These are phyloP conservation scores for Papilio polyxenes DNA, from an alignment of 1,140 invertebrate genomes.

Conservation along the genomic window DNA sequence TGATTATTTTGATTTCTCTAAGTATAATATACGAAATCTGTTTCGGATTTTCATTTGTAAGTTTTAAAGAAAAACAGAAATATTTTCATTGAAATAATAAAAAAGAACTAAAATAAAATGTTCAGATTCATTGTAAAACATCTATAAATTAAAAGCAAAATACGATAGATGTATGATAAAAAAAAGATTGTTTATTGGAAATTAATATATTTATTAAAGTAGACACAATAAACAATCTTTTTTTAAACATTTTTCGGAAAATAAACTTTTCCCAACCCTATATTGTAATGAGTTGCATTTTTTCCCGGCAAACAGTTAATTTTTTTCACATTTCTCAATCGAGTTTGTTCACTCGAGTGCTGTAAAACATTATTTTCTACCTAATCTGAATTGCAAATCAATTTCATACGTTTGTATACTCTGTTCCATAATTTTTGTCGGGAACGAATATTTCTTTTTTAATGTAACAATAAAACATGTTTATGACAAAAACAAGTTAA, in stretches of 20 bases:
- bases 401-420: conserved; percentile 27
- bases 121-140: too few species aligned
- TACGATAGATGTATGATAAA: too few species aligned
- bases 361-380: conserved; percentile 47
- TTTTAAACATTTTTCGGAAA: neutral
- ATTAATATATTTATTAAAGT: too few species aligned
- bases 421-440: neutral
- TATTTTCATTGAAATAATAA: too few species aligned
- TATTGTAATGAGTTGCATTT: conserved; percentile 41
- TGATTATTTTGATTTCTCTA: too few species aligned
- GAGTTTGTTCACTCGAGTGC: conserved; percentile 40
- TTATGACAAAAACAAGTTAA: too few species aligned
- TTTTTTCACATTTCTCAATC: conserved; percentile 39
- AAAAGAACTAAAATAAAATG: too few species aligned
- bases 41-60: too few species aligned
- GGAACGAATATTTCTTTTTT: neutral
- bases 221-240: too few species aligned
- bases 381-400: conserved; percentile 54
- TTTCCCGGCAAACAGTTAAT: neutral
- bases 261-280: conserved; percentile 39
- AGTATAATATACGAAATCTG: neutral
- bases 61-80: too few species aligned
- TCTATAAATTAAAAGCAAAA: too few species aligned
- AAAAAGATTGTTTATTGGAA: too few species aligned
- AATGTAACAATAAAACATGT: neutral